phyloP scores from a whole-genome alignment of 2,888 invertebrate genomes.

The Acrobasis suavella region DNA sequence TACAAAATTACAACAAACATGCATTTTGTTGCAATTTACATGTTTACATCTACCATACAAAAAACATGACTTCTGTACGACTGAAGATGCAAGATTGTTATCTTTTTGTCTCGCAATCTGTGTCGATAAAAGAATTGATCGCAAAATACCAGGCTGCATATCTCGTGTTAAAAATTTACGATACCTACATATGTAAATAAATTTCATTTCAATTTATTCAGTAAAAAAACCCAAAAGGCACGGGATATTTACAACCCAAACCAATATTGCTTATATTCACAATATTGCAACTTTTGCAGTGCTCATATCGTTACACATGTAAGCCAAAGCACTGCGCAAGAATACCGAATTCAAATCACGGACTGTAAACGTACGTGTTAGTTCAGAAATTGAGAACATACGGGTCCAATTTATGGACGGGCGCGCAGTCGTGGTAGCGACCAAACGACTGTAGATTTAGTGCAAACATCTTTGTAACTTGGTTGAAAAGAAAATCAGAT shows the following conservation, averaged over 20 bases:
- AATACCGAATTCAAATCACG: slow-evolving; percentile 39
- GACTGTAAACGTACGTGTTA: slow-evolving; percentile 44
- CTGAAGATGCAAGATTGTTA: too few relatives aligned
- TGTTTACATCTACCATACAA: too few relatives aligned
- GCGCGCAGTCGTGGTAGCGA: background rate
- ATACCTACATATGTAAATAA: too few relatives aligned
- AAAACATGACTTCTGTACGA: too few relatives aligned
- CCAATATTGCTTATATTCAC: background rate
- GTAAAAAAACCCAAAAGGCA: background rate
- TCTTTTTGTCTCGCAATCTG: too few relatives aligned
- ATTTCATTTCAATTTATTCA: too few relatives aligned
- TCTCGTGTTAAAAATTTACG: too few relatives aligned
- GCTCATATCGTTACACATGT: slow-evolving; percentile 25
- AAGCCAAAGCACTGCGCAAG: slow-evolving; percentile 15
- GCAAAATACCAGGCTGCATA: too few relatives aligned
- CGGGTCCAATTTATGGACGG: slow-evolving; percentile 14
- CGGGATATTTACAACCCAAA: background rate
- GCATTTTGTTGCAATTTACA: too few relatives aligned
- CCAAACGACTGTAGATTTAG: slow-evolving; percentile 1
- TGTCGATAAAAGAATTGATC: too few relatives aligned
- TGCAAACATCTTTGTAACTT: slow-evolving; percentile 2
- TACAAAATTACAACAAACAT: too few relatives aligned
- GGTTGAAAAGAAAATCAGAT: background rate
- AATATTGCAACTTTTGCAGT: slow-evolving; percentile 16
- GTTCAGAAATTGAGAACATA: slow-evolving; percentile 32